Percentiles rank a stretch among this genome's conserved stretches.
Conservation (phyloP, 2,888 invertebrate species). For the Cotesia congregata region DNA sequence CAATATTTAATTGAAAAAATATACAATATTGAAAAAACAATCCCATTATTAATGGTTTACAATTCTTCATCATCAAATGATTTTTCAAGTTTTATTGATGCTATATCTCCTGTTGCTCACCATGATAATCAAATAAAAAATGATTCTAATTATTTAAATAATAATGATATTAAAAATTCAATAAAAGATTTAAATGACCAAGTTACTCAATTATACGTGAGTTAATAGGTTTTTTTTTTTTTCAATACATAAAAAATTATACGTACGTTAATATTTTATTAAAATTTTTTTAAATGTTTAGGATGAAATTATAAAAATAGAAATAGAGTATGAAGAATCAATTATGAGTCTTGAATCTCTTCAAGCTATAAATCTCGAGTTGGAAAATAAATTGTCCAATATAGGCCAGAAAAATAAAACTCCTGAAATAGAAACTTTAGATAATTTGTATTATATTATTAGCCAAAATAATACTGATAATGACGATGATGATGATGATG, state of each 20-base stretch:
- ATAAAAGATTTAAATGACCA: constrained; percentile 56
- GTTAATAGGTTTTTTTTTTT: constrained; percentile 36
- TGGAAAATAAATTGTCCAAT: constrained; percentile 49
- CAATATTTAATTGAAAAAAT: constrained; percentile 57
- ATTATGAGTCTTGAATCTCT: constrained; percentile 61
- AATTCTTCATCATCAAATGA: constrained; percentile 58
- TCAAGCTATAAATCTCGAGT: constrained; percentile 56
- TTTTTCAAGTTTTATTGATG: constrained; percentile 54
- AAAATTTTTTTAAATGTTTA: constrained; percentile 37
- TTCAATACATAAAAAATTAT: neutral
- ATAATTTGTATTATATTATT: constrained; percentile 47
- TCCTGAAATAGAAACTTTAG: neutral
- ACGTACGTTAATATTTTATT: neutral
- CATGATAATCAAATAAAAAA: neutral
- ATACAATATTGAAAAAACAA: constrained; percentile 60
- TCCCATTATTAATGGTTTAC: constrained; percentile 63
- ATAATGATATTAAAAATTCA: constrained; percentile 47
- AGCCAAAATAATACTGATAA: constrained; percentile 59
- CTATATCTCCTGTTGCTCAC: neutral
- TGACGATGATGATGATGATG: constrained; percentile 38
- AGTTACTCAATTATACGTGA: constrained; percentile 65
- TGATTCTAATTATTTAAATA: neutral
- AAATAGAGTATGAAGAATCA: constrained; percentile 60
- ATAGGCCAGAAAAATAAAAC: constrained; percentile 46
- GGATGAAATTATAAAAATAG: constrained; percentile 63